phyloP scores from a whole-genome alignment of 1,140 invertebrate genomes.

The Tetramorium alpestre region DNA sequence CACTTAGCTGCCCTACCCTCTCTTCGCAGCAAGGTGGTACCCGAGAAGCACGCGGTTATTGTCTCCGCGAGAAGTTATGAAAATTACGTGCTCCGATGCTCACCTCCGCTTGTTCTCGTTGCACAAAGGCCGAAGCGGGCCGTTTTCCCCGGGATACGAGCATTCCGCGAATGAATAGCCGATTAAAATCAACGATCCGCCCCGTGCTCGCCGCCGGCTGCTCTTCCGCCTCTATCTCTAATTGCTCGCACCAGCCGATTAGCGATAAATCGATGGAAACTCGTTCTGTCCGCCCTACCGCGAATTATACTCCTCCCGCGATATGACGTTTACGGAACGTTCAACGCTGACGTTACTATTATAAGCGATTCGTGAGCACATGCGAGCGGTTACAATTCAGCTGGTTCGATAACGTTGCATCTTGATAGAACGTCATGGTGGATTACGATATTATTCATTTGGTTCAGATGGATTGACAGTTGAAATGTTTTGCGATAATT shows the following conservation, averaged over 20 bases:
- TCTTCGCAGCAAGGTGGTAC: neutral
- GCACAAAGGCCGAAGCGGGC: conserved; percentile 45
- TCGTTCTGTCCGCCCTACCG: conserved; percentile 24
- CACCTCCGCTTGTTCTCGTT: conserved; percentile 9
- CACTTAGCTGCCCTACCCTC: conserved; percentile 67
- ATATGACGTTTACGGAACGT: conserved; percentile 26
- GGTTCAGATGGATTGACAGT: neutral
- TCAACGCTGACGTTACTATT: conserved; percentile 5
- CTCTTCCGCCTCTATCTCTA: conserved; percentile 30
- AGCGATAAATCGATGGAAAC: conserved; percentile 52
- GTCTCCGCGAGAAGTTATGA: conserved; percentile 80
- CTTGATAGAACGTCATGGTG: neutral
- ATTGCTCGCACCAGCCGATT: conserved; percentile 39
- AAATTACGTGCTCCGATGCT: conserved; percentile 78
- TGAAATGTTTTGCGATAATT: too few relatives aligned
- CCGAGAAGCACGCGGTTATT: conserved; percentile 72
- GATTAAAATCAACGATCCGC: conserved; percentile 68
- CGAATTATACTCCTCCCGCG: conserved; percentile 10
- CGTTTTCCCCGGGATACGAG: conserved; percentile 40
- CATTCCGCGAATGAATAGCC: conserved; percentile 43
- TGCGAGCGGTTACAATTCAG: neutral
- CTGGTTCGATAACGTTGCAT: neutral
- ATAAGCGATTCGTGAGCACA: neutral
- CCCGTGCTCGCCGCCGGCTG: conserved; percentile 30
- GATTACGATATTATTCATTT: conserved; percentile 7